Evolutionary conservation across 2,113 vertebrate genomes (phyloP).

Genomic region (Macrotis lagotis): DNA sequence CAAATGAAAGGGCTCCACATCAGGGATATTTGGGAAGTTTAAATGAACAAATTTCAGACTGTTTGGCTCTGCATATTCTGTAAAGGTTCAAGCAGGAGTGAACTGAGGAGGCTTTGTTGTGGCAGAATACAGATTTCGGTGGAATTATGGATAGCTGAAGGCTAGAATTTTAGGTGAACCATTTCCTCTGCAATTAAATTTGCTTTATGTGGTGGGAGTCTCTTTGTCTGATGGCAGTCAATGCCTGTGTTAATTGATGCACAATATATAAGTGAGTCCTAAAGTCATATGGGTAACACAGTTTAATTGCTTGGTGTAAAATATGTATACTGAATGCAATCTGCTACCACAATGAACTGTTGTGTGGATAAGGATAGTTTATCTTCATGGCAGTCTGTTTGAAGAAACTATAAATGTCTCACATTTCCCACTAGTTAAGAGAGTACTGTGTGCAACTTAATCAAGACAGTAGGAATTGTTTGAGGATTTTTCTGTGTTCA

Average conservation of each 20-base stretch:
- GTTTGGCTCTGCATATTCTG: not conserved
- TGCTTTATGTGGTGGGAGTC: conserved; percentile 75
- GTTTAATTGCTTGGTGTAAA: conserved; percentile 72
- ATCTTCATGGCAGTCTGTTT: conserved; percentile 66
- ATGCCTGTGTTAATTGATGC: conserved; percentile 73
- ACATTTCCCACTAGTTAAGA: not conserved
- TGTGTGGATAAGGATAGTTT: conserved; percentile 56
- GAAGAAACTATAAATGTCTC: conserved; percentile 40
- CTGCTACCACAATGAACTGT: conserved; percentile 70
- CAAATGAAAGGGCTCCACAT: not conserved
- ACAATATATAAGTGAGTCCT: conserved; percentile 60
- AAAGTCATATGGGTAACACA: conserved; percentile 74
- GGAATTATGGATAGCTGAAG: conserved; percentile 62
- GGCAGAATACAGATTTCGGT: conserved; percentile 46
- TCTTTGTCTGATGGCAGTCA: conserved; percentile 68
- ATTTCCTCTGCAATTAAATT: conserved; percentile 71
- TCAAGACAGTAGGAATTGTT: not conserved
- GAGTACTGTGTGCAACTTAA: not conserved
- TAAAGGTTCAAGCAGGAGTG: not conserved
- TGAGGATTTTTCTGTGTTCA: not conserved
- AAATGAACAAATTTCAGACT: conserved; percentile 9
- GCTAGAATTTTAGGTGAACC: conserved; percentile 70
- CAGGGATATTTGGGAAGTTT: conserved; percentile 10
- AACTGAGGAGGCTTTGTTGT: conserved; percentile 50
- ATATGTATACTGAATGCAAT: conserved; percentile 68